Conservation (phyloP, 2,888 invertebrate species). For the Taenaris catops region DNA sequence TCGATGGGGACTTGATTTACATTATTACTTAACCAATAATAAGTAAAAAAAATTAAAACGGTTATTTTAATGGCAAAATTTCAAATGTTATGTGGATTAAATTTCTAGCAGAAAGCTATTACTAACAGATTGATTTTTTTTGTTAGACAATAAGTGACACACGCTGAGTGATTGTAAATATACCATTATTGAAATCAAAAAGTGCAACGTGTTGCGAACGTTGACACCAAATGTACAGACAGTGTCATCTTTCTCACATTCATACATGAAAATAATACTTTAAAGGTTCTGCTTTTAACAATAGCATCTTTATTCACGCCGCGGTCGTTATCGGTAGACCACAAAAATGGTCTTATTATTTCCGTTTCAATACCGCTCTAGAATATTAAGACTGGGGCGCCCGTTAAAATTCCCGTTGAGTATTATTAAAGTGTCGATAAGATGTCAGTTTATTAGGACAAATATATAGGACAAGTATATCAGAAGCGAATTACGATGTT, state of each 20-base stretch:
- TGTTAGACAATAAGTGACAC: too few species aligned
- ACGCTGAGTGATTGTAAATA: too few species aligned
- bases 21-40: too few species aligned
- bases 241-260: neutral
- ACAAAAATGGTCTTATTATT: constrained; percentile 46
- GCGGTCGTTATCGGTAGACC: constrained; percentile 12
- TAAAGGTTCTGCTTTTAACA: constrained; percentile 21
- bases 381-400: constrained; percentile 44
- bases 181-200: too few species aligned
- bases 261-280: constrained; percentile 1
- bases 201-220: too few species aligned
- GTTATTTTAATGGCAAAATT: too few species aligned
- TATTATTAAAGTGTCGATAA: constrained; percentile 20
- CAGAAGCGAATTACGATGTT: too few species aligned
- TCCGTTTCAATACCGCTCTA: constrained; percentile 43
- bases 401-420: constrained; percentile 55
- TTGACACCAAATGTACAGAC: neutral
- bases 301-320: constrained; percentile 24
- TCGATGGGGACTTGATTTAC: too few species aligned
- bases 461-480: neutral
- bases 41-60: too few species aligned
- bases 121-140: too few species aligned
- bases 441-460: neutral
- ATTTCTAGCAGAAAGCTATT: too few species aligned
- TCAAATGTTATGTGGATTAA: too few species aligned